Conservation (phyloP, 2,113 vertebrate genomes). For the Alethe castanea region DNA sequence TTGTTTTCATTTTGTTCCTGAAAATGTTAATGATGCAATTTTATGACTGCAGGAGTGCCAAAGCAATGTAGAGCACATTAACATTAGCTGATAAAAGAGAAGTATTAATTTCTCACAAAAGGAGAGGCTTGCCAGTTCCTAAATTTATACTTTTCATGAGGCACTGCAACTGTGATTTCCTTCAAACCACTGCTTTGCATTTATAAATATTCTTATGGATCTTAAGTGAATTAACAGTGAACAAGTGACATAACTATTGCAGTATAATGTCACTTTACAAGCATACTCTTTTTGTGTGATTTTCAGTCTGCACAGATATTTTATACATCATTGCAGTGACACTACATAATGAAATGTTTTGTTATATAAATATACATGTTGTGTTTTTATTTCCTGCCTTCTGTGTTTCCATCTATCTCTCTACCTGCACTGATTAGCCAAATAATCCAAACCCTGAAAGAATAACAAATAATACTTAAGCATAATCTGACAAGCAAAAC, state of each 20-base stretch:
- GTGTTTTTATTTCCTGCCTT: not conserved
- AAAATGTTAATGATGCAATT: conserved; percentile 24
- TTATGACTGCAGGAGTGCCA: conserved; percentile 1
- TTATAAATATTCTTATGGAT: not conserved
- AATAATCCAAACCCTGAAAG: not conserved
- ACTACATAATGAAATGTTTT: not conserved
- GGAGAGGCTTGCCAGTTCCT: not conserved
- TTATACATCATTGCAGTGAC: not conserved
- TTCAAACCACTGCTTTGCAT: not conserved
- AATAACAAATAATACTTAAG: not conserved
- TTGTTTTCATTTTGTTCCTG: not conserved
- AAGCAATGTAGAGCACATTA: not conserved
- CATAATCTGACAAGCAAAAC: not conserved
- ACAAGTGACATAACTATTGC: not conserved
- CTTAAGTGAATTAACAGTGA: not conserved
- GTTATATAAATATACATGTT: not conserved
- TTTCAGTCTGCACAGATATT: not conserved
- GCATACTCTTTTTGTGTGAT: not conserved
- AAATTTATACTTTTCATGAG: not conserved
- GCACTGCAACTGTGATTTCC: not conserved
- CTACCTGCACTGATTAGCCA: not conserved
- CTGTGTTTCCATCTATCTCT: not conserved
- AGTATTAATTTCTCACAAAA: conserved; percentile 11
- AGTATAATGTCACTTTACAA: not conserved
- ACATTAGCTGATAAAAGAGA: not conserved